These are phyloP conservation scores for Tangara arthus DNA, from an alignment of 2,797 vertebrate genomes.

Conservation along the genomic window DNA sequence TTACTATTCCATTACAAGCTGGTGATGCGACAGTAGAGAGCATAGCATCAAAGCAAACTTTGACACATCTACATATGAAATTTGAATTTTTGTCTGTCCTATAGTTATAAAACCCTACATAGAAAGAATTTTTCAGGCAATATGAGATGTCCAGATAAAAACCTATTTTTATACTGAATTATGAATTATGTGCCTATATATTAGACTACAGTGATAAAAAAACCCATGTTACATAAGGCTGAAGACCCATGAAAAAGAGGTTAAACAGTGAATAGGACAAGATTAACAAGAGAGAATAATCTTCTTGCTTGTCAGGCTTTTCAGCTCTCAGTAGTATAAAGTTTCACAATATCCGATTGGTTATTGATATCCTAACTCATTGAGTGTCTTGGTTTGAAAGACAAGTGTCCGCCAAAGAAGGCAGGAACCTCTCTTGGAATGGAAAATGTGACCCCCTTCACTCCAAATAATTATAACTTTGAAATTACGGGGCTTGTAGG, in stretches of 20 bases:
- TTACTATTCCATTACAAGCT: background rate
- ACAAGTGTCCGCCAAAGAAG: background rate
- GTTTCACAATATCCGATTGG: background rate
- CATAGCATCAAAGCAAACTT: background rate
- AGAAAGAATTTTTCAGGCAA: background rate
- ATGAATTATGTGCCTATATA: background rate
- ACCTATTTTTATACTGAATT: background rate
- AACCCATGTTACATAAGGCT: background rate
- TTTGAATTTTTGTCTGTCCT: background rate
- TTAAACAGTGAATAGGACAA: background rate
- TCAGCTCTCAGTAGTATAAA: background rate
- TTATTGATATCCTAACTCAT: background rate
- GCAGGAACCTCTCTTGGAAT: background rate
- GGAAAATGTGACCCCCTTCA: background rate
- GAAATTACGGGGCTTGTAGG: no score
- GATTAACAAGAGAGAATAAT: background rate
- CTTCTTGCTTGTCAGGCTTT: background rate
- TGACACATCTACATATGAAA: background rate
- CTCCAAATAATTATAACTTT: no score
- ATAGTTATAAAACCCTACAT: background rate
- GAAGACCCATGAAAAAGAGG: background rate
- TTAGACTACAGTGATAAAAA: background rate
- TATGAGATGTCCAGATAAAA: background rate
- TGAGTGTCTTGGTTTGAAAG: background rate
- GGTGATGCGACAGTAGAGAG: background rate